Conservation (phyloP, 2,888 invertebrate species). For the Allophyes oxyacanthae region DNA sequence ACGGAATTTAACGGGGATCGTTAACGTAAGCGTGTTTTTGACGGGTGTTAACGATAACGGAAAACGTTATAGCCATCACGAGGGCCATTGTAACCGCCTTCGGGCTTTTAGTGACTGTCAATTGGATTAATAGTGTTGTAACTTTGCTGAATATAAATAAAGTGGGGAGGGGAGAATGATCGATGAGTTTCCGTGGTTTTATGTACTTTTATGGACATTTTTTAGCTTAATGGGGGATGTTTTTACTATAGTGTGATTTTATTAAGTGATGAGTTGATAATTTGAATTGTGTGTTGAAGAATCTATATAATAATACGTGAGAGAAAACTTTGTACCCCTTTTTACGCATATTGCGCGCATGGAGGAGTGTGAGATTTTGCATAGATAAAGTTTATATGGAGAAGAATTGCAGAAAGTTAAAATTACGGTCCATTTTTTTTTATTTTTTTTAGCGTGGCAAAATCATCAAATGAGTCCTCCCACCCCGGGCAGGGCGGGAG, state of each 20-base stretch:
- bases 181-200: slow-evolving; percentile 29
- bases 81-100: slow-evolving; percentile 53
- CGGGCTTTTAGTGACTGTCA: slow-evolving; percentile 59
- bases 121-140: slow-evolving; percentile 60
- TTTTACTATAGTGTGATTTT: slow-evolving; percentile 35
- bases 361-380: too few relatives aligned
- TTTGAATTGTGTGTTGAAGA: slow-evolving; percentile 30
- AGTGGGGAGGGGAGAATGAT: slow-evolving; percentile 26
- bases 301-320: too few relatives aligned
- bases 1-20: slow-evolving; percentile 50
- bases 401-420: too few relatives aligned
- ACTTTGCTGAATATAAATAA: slow-evolving; percentile 49
- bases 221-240: slow-evolving; percentile 27
- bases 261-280: slow-evolving; percentile 13
- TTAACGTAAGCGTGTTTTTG: slow-evolving; percentile 57
- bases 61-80: slow-evolving; percentile 51
- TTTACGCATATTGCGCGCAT: too few relatives aligned
- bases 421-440: too few relatives aligned
- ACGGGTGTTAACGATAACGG: slow-evolving; percentile 58
- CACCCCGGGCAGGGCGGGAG: too few relatives aligned
- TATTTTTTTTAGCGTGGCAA: too few relatives aligned
- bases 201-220: slow-evolving; percentile 37
- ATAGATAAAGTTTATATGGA: too few relatives aligned
- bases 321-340: too few relatives aligned
- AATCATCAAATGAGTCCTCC: too few relatives aligned